These are phyloP conservation scores for Buceros bicornis DNA, from an alignment of 2,797 vertebrate species.

Conservation along the genomic window DNA sequence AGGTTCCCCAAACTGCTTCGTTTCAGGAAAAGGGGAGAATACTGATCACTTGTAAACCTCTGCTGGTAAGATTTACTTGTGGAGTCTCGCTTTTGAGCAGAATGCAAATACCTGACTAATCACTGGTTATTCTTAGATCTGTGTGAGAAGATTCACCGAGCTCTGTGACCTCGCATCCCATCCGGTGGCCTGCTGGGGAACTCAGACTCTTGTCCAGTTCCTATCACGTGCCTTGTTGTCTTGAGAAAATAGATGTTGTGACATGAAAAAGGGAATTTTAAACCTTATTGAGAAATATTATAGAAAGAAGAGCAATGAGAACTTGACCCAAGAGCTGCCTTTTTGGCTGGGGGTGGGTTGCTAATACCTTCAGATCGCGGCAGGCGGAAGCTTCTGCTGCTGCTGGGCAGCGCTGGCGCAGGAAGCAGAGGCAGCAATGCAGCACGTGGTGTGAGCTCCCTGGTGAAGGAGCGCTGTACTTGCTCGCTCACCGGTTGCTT, in stretches of 20 bases:
- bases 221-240: not conserved
- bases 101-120: constrained; percentile 10
- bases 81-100: not conserved
- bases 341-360: not conserved
- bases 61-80: not conserved
- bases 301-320: not conserved
- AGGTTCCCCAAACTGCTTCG: not conserved
- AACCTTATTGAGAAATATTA: not conserved
- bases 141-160: not conserved
- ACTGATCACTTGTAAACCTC: not conserved
- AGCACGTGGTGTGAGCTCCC: constrained; percentile 41
- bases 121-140: not conserved
- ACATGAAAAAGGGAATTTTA: not conserved
- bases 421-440: not conserved
- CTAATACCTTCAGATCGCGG: not conserved
- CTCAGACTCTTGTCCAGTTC: not conserved
- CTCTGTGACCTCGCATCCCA: not conserved
- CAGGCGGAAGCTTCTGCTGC: not conserved
- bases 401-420: not conserved
- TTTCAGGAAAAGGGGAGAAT: not conserved
- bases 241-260: not conserved
- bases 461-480: not conserved
- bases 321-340: not conserved
- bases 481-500: constrained; percentile 30
- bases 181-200: not conserved